Conservation (phyloP, 2,797 vertebrate species). For the Enteromius argenteus region DNA sequence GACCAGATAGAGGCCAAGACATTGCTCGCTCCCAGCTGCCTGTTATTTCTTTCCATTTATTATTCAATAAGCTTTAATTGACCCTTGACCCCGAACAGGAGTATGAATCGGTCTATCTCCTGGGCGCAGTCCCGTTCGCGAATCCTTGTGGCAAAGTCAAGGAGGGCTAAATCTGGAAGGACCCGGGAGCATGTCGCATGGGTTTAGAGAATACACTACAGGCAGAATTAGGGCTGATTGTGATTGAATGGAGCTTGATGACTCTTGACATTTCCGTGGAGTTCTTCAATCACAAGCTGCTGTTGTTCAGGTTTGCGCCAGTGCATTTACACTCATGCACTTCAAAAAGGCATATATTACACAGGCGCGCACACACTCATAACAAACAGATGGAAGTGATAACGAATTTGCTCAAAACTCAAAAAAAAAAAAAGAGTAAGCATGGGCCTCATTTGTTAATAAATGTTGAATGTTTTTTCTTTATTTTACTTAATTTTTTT, state of each 20-base stretch:
- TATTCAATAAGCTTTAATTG: slow-evolving; percentile 80
- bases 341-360: slow-evolving; percentile 12
- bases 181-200: slow-evolving; percentile 63
- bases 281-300: slow-evolving; percentile 63
- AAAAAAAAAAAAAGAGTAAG: neutral
- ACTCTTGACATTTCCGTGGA: slow-evolving; percentile 67
- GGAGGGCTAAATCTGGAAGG: slow-evolving; percentile 70
- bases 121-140: slow-evolving; percentile 51
- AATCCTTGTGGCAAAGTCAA: slow-evolving; percentile 57
- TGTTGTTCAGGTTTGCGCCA: slow-evolving; percentile 54
- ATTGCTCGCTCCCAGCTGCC: slow-evolving; percentile 67
- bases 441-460: neutral
- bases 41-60: slow-evolving; percentile 80
- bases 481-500: too few species aligned
- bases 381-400: slow-evolving; percentile 32
- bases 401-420: neutral
- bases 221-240: slow-evolving; percentile 65
- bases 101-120: slow-evolving; percentile 63
- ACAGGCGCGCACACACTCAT: neutral
- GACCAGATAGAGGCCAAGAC: slow-evolving; percentile 33
- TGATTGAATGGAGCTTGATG: slow-evolving; percentile 74
- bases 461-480: neutral
- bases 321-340: slow-evolving; percentile 39
- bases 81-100: slow-evolving; percentile 72
- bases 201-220: slow-evolving; percentile 55